Conservation (phyloP, 35 echinoderm and acorn worm genomes). For the Lytechinus variegatus region DNA sequence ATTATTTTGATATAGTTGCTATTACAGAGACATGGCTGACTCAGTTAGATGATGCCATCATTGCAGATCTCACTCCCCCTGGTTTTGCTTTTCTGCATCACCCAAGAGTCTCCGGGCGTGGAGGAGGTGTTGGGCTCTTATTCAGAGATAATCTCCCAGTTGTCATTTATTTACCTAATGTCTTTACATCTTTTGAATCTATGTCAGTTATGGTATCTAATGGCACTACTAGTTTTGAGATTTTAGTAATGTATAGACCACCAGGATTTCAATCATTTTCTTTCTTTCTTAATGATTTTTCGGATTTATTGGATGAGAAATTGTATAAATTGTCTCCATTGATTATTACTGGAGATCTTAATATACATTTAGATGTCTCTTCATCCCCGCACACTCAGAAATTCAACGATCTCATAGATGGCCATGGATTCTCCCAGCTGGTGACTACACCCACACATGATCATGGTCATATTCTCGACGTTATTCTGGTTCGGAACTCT, state of each 20-base stretch:
- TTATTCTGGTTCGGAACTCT: conserved; percentile 5
- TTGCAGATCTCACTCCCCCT: background rate
- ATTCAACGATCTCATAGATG: background rate
- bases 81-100: conserved; percentile 22
- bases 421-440: conserved; percentile 6
- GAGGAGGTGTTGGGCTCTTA: conserved; percentile 23
- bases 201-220: background rate
- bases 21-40: conserved; percentile 53
- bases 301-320: conserved; percentile 31
- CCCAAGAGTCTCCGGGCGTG: background rate
- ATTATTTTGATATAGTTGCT: conserved; percentile 44
- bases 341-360: conserved; percentile 14
- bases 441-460: conserved; percentile 34
- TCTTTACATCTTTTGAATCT: conserved; percentile 6
- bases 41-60: conserved; percentile 7
- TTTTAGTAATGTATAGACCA: background rate
- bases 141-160: background rate
- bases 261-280: conserved; percentile 16
- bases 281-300: background rate
- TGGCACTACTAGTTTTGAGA: conserved; percentile 21
- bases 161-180: background rate
- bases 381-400: background rate
- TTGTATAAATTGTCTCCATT: conserved; percentile 17
- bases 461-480: conserved; percentile 17
- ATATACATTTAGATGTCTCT: background rate